Evolutionary conservation across 30 jellyfish, hydroid and myxozoan species (phyloP).

Genomic region (Cassiopea xamachana): DNA sequence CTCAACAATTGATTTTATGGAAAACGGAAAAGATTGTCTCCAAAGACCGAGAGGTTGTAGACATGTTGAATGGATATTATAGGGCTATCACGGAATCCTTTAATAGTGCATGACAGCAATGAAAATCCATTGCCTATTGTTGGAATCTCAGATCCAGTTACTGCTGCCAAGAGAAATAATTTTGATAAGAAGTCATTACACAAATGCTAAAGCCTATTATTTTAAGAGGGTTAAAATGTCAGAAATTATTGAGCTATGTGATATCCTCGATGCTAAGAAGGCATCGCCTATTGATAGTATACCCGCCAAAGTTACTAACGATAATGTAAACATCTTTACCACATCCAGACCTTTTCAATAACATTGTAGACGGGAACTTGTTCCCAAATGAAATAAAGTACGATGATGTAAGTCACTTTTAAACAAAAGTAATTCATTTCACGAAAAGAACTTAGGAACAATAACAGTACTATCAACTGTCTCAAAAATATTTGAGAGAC

Average conservation of each 20-base stretch:
- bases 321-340: not conserved
- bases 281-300: conserved; percentile 26
- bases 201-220: not conserved
- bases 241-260: not conserved
- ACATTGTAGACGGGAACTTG: not conserved
- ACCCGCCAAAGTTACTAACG: conserved; percentile 3
- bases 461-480: conserved; percentile 23
- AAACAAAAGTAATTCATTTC: conserved; percentile 4
- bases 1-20: conserved; percentile 16
- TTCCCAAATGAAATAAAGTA: conserved; percentile 7
- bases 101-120: not conserved
- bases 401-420: not conserved
- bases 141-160: conserved; percentile 10
- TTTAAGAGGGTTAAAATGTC: not conserved
- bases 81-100: conserved; percentile 13
- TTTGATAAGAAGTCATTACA: conserved; percentile 4
- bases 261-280: not conserved
- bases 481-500: conserved; percentile 38
- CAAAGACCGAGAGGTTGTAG: conserved; percentile 21
- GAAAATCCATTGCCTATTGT: conserved; percentile 6
- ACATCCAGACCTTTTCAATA: conserved; percentile 4
- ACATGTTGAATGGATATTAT: not conserved
- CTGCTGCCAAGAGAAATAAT: conserved; percentile 46
- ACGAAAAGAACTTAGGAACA: not conserved
- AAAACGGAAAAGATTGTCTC: conserved; percentile 9